Conservation (phyloP, 2,888 invertebrate species). For the Agrochola macilenta region DNA sequence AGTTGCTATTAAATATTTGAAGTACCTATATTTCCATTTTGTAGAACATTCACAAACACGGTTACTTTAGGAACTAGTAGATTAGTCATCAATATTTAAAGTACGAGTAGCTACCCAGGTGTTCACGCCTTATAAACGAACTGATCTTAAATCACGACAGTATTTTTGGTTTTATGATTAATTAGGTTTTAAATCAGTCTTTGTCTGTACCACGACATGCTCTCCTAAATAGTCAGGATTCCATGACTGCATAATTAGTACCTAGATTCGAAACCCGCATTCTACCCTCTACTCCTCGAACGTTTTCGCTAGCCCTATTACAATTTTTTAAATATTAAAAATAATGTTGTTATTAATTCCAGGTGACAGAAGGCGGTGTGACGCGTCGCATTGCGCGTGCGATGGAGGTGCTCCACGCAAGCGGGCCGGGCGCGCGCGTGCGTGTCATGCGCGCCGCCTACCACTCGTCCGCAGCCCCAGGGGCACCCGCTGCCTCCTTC, state of each 20-base stretch:
- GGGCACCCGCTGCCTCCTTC: conserved; percentile 84
- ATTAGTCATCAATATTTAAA: conserved; percentile 55
- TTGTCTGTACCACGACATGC: not conserved
- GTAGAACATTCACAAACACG: conserved; percentile 44
- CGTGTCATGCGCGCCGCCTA: conserved; percentile 93
- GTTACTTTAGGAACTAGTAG: conserved; percentile 30
- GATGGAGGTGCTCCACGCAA: conserved; percentile 93
- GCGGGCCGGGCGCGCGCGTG: conserved; percentile 92
- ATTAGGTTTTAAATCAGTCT: not conserved
- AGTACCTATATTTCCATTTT: conserved; percentile 41
- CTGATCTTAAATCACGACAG: conserved; percentile 16
- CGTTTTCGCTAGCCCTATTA: not conserved
- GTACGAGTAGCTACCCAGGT: conserved; percentile 25
- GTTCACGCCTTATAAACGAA: conserved; percentile 24
- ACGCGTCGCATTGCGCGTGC: conserved; percentile 89
- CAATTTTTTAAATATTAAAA: not conserved
- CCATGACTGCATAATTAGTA: not conserved
- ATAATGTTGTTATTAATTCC: conserved; percentile 54
- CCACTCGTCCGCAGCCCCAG: conserved; percentile 85
- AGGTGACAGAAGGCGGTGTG: conserved; percentile 88
- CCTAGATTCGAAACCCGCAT: not conserved
- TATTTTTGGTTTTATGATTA: not conserved
- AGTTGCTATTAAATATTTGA: conserved; percentile 62
- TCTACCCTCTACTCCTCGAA: not conserved
- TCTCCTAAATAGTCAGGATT: not conserved